phyloP scores from a whole-genome alignment of 2,888 invertebrate species.

The Stictocephala bisonia region DNA sequence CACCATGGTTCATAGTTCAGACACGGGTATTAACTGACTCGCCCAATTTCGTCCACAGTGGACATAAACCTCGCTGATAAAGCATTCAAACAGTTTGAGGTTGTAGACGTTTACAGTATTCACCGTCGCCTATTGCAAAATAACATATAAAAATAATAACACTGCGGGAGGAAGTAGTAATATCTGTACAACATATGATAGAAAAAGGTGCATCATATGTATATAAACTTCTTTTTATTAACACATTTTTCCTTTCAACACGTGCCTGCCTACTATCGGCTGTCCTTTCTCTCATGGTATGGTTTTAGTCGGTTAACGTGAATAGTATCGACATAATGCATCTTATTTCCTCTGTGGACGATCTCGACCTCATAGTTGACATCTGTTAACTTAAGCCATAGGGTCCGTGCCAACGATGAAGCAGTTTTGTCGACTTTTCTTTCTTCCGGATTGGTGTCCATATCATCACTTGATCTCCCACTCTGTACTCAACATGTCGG shows the following conservation, averaged over 20 bases:
- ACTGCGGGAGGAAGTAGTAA: background rate
- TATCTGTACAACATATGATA: background rate
- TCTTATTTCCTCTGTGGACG: background rate
- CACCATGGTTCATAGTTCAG: no score
- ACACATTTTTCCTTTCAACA: background rate
- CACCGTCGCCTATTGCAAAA: no score
- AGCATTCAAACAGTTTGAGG: no score
- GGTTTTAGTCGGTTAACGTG: background rate
- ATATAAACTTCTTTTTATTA: background rate
- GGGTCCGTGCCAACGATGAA: conserved; percentile 8
- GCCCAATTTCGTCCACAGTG: no score
- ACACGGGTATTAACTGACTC: no score
- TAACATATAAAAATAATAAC: no score
- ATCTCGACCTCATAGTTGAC: conserved; percentile 2
- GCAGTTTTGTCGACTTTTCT: background rate
- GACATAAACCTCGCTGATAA: no score
- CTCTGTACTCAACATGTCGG: background rate
- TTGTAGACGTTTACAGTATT: no score
- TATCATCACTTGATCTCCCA: background rate
- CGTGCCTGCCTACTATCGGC: background rate
- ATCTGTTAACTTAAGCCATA: background rate
- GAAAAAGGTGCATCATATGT: background rate
- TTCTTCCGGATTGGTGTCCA: background rate
- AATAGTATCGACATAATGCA: background rate
- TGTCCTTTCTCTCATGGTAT: background rate